These are phyloP conservation scores for Hipposideros larvatus DNA, from an alignment of 2,797 vertebrate species.

Conservation along the genomic window DNA sequence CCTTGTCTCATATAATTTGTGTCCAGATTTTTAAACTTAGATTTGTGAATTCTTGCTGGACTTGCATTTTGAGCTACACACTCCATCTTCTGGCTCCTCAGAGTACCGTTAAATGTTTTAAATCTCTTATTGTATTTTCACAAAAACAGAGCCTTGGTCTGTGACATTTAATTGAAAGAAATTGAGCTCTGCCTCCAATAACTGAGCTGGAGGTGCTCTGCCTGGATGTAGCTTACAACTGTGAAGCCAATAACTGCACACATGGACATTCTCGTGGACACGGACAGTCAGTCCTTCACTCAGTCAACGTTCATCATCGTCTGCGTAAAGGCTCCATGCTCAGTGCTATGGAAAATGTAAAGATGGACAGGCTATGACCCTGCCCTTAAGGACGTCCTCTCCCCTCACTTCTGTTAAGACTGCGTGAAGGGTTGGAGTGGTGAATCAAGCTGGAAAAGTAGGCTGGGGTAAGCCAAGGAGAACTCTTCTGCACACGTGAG, in stretches of 20 bases:
- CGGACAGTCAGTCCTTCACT: background rate
- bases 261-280: background rate
- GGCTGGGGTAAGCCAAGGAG: background rate
- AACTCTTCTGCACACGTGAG: background rate
- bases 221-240: background rate
- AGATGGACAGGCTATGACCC: background rate
- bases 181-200: background rate
- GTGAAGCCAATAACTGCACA: background rate
- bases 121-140: background rate
- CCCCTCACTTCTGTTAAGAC: background rate
- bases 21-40: background rate
- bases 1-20: background rate
- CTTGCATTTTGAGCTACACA: background rate
- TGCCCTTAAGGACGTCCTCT: too few relatives aligned
- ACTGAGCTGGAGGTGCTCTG: background rate
- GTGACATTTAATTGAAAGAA: background rate
- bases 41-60: background rate
- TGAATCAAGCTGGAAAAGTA: background rate
- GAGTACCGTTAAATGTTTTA: background rate
- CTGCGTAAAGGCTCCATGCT: background rate
- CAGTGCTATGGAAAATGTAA: background rate
- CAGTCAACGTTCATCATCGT: background rate
- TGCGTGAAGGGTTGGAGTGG: background rate
- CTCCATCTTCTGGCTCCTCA: conserved; percentile 15
- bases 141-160: background rate